Evolutionary conservation across 2,888 invertebrate species (phyloP), one percentile per base, ranked within the genome.

Genomic region (Amphimallon solstitiale): DNA sequence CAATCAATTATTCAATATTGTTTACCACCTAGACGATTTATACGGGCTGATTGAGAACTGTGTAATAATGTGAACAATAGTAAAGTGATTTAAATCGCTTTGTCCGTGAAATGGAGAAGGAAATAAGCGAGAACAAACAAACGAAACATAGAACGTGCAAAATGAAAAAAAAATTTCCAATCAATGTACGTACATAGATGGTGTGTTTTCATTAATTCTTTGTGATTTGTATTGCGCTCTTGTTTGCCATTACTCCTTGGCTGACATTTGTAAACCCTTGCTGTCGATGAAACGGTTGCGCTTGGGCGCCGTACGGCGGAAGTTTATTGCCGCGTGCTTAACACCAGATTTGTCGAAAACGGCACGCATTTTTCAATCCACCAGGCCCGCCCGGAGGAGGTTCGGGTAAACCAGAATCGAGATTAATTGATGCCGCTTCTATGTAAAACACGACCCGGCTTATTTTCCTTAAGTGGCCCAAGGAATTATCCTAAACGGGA

Each of bases 351-450:
- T 43, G 43, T 43, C 17, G 43, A 43, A 43, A 43, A 43, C 17
- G 17, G 15, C 43, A 43, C 43, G 43, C 12, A 43, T 43, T 43
- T 43, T 43, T 43, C 43, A 43, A 43, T 43, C 43, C 43, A 17
- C 43, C 43, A 15, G 14, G 0, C 43, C 9, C 9, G 12, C 9
- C 37, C 37, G 37, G 37, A 37, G 43, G 15, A 43, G 43, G 14
- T 43, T 43, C 12, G 15, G 12, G 14, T 43, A 43, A 43, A 43
- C 17, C 43, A 17, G 15, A 15, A 43, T 15, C 2, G 17, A 43
- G 43, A 43, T 43, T 43, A 43, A 43, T 43, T 43, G 43, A 43
- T 17, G 14, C 15, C 15, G 17, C 7, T 7, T 43, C 17, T 17
- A 43, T 43, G 43, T 43, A 43, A 43, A 14, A 14, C 15, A 17